phyloP scores from a whole-genome alignment of 2,113 vertebrate genomes.

The Mastomys coucha region DNA sequence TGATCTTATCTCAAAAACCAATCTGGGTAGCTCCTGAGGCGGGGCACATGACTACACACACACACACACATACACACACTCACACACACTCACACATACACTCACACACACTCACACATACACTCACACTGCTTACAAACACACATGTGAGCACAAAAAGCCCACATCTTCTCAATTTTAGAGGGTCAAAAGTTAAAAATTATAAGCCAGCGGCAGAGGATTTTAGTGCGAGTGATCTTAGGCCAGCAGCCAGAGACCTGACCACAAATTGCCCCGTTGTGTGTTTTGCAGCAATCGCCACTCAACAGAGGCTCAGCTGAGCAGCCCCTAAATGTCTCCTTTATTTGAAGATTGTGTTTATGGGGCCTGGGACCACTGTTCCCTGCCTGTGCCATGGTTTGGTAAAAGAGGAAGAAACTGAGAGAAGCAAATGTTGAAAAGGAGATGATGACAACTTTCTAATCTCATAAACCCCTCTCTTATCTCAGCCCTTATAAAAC shows the following conservation, averaged over 20 bases:
- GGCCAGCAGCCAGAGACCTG: slow-evolving; percentile 40
- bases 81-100: background rate
- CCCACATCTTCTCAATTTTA: slow-evolving; percentile 49
- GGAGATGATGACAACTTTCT: slow-evolving; percentile 65
- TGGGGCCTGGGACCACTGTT: slow-evolving; percentile 52
- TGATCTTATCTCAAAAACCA: background rate
- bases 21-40: background rate
- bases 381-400: background rate
- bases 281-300: slow-evolving; percentile 2
- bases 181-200: slow-evolving; percentile 72
- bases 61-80: background rate
- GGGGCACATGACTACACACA: background rate
- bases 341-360: slow-evolving; percentile 77
- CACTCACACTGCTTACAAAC: background rate
- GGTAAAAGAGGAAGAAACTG: slow-evolving; percentile 51
- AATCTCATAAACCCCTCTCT: slow-evolving; percentile 74
- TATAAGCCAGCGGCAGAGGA: slow-evolving; percentile 29
- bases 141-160: background rate
- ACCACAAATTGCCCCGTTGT: slow-evolving; percentile 32
- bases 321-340: slow-evolving; percentile 64
- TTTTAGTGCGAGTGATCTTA: slow-evolving; percentile 46
- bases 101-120: background rate
- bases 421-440: background rate
- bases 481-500: slow-evolving; percentile 76
- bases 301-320: slow-evolving; percentile 19